Base-by-base conservation (phyloP, 1,140 invertebrate species). In the Heliconius nattereri region DNA sequence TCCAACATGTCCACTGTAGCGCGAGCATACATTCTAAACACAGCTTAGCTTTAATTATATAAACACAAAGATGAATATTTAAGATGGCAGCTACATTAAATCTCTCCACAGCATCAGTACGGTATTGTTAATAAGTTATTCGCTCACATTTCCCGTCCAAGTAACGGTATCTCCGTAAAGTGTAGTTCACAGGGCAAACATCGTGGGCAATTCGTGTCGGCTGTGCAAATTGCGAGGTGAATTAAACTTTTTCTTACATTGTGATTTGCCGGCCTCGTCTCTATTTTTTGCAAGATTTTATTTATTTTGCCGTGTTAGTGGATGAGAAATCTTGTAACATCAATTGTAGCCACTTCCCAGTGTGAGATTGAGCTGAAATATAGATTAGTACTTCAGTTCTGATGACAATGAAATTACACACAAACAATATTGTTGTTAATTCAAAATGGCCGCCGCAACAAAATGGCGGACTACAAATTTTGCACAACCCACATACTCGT, bases 181-280 rank as follows among this genome's bases (percentile, higher is more conserved):
- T 80, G 75, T 52, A 66, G 79, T 77, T 81, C 79, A 77, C 79
- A 81, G 79, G 75, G 79, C 72, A 81, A 74, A 70, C 79, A 76
- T 78, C 75, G 75, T 74, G 75, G 77, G 79, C 79, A 81, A 81
- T 81, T 81, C 77, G 75, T 71, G 75, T 71, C 79, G 73, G 60
- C 19, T 40, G 77, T 80, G 81, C 83, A 85, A 83, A 85, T 81
- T 78, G 83, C 37, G 84, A 84, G 71, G 73, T 71, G 57, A 20
- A 66, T 66, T 66, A 66, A 66, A 66, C 60, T 66, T 66, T 66
- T 66, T 66, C 60, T 66, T 66, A 66, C 60, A 29, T 66, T 66
- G 3, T 66, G 60, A 66, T n/a, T 66, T 66, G 23, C 13, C 26
- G 23, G 60, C 60, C 60, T 75, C 71, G 20, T 72, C n/a, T 72